Evolutionary conservation across 53 echinoderm and acorn worm genomes (phyloP).

Genomic region (Actinopyga echinites): DNA sequence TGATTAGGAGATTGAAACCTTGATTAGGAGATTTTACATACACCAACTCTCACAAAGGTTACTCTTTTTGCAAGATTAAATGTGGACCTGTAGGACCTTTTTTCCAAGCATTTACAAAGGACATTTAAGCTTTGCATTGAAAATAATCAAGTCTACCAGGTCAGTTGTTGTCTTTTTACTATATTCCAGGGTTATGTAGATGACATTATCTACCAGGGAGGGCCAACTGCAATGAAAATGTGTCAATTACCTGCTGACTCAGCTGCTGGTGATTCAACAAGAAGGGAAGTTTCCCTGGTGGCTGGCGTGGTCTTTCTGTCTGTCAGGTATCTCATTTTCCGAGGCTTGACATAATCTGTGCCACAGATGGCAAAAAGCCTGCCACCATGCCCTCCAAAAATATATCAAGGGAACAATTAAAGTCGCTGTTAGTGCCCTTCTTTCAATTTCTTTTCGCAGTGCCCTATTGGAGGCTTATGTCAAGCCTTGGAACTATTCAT

Average conservation of each 20-base stretch:
- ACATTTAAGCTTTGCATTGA: not conserved
- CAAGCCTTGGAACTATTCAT: too few species aligned
- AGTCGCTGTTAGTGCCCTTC: too few species aligned
- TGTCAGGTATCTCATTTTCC: slow-evolving; percentile 42
- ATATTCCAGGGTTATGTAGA: slow-evolving; percentile 61
- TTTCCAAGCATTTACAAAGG: not conserved
- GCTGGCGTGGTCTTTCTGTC: slow-evolving; percentile 84
- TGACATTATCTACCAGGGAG: slow-evolving; percentile 88
- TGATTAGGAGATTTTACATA: too few species aligned
- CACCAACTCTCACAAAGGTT: too few species aligned
- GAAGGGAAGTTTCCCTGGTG: slow-evolving; percentile 60
- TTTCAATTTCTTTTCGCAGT: too few species aligned
- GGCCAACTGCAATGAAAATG: slow-evolving; percentile 80
- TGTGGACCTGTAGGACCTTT: not conserved
- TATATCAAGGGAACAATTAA: too few species aligned
- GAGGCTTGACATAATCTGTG: too few species aligned
- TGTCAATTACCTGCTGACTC: slow-evolving; percentile 55
- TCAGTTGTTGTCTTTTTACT: not conserved
- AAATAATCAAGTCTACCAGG: not conserved
- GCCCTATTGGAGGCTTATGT: too few species aligned
- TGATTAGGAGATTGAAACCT: too few species aligned
- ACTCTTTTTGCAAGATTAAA: too few species aligned
- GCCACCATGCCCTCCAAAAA: too few species aligned
- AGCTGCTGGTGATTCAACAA: slow-evolving; percentile 23
- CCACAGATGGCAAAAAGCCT: too few species aligned